Conservation (phyloP, 2,113 vertebrate species). For the Pleuronectes platessa region DNA sequence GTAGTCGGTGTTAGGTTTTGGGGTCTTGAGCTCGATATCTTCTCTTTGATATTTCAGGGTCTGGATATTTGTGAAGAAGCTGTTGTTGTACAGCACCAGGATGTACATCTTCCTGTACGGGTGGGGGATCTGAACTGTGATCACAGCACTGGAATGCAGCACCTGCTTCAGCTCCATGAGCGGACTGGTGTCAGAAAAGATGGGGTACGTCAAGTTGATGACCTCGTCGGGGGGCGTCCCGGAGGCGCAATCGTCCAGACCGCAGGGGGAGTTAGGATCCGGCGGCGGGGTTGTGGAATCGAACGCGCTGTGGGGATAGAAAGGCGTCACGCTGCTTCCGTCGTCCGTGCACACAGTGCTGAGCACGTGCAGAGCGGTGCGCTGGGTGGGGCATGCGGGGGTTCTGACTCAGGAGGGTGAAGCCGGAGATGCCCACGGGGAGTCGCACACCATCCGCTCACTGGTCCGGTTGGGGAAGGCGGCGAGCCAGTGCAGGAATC, state of each 20-base stretch:
- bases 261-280: slow-evolving; percentile 86
- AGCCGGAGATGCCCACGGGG: slow-evolving; percentile 89
- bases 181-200: slow-evolving; percentile 84
- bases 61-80: slow-evolving; percentile 90
- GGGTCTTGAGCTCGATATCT: slow-evolving; percentile 89
- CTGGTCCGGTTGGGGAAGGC: slow-evolving; percentile 93
- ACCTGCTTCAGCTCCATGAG: slow-evolving; percentile 88
- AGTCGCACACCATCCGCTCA: slow-evolving; percentile 95
- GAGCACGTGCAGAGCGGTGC: slow-evolving; percentile 91
- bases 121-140: slow-evolving; percentile 92
- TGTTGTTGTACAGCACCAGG: slow-evolving; percentile 93
- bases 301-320: slow-evolving; percentile 68
- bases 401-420: slow-evolving; percentile 92
- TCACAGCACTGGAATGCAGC: slow-evolving; percentile 86
- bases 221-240: slow-evolving; percentile 87
- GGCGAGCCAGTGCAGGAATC: slow-evolving; percentile 94
- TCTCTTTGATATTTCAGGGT: slow-evolving; percentile 88
- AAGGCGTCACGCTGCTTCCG: slow-evolving; percentile 79
- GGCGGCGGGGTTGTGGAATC: slow-evolving; percentile 81
- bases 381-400: slow-evolving; percentile 85
- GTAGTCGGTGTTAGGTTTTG: slow-evolving; percentile 93
- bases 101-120: slow-evolving; percentile 96
- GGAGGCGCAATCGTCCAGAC: slow-evolving; percentile 91
- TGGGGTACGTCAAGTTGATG: slow-evolving; percentile 83
- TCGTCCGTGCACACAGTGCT: slow-evolving; percentile 89